These are phyloP conservation scores for Physeter macrocephalus DNA, from an alignment of 2,113 vertebrate genomes.

Conservation along the genomic window DNA sequence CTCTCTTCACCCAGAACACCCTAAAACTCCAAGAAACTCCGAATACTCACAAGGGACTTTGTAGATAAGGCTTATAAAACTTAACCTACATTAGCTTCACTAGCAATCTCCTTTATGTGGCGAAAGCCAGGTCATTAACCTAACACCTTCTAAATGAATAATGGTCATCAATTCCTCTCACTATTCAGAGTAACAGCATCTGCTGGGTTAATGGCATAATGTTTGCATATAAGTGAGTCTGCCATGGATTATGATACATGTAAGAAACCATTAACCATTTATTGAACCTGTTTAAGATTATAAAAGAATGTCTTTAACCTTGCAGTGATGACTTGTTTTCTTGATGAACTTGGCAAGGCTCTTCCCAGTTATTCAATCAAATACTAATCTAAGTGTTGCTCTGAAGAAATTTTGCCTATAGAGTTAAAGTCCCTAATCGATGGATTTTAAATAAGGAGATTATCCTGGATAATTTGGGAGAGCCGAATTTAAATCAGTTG, in stretches of 20 bases:
- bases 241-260: neutral
- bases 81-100: neutral
- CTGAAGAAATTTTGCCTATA: neutral
- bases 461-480: neutral
- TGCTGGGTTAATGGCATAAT: neutral
- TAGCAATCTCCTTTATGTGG: neutral
- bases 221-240: neutral
- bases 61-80: neutral
- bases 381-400: neutral
- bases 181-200: neutral
- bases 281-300: neutral
- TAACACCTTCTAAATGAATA: neutral
- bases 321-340: neutral
- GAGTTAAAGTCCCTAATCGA: neutral
- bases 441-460: neutral
- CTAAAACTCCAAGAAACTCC: neutral
- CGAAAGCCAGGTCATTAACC: neutral
- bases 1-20: neutral
- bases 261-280: neutral
- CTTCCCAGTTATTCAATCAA: neutral
- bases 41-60: neutral
- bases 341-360: neutral
- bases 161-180: neutral
- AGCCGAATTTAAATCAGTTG: neutral
- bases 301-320: neutral